Percentiles rank a stretch among this genome's conserved stretches.
phyloP scores from a whole-genome alignment of 1,140 invertebrate genomes.

The Papilio xuthus region DNA sequence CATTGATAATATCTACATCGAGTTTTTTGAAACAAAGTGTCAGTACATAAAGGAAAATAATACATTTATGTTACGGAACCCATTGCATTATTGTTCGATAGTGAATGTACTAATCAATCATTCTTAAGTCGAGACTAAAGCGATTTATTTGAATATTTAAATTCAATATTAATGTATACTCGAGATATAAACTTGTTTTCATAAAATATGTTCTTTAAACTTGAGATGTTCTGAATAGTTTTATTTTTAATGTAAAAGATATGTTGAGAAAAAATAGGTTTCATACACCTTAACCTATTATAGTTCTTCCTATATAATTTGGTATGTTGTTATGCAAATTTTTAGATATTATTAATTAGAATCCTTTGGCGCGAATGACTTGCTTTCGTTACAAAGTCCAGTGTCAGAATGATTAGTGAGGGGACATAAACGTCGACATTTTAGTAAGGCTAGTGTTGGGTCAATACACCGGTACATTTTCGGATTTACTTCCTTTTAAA shows the following conservation, averaged over 20 bases:
- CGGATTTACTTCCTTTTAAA: no score
- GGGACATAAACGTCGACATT: no score
- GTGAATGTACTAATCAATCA: slow-evolving; percentile 14
- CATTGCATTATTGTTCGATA: not conserved
- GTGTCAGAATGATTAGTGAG: no score
- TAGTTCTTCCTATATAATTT: not conserved
- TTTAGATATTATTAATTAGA: no score
- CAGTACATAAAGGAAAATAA: not conserved
- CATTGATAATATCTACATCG: not conserved
- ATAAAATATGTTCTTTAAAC: not conserved
- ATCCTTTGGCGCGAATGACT: no score
- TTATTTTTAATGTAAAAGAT: not conserved
- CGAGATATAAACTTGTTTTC: not conserved
- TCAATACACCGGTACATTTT: no score
- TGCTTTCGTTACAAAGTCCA: no score
- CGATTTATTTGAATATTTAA: slow-evolving; percentile 21
- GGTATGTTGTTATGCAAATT: no score
- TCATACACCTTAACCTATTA: not conserved
- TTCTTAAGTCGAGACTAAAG: slow-evolving; percentile 28
- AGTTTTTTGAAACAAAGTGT: not conserved
- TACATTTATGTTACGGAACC: not conserved
- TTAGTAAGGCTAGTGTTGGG: no score
- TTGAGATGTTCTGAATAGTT: slow-evolving; percentile 1
- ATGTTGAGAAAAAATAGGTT: not conserved
- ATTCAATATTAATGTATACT: not conserved